phyloP scores from a whole-genome alignment of 2,888 invertebrate species.

The Nomada ferruginata region DNA sequence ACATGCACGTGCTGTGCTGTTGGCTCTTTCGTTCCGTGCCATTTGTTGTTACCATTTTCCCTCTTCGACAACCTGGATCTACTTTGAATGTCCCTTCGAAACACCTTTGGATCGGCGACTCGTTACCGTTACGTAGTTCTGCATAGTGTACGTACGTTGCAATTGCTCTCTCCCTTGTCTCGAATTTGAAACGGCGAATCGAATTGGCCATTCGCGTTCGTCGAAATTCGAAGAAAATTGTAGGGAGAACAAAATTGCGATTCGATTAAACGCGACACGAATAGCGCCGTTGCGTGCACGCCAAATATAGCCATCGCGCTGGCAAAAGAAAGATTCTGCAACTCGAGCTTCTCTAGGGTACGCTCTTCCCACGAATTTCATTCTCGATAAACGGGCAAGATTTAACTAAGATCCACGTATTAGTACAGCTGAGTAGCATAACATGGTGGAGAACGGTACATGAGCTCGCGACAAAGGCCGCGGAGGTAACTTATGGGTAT shows the following conservation, averaged over 20 bases:
- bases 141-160: no score
- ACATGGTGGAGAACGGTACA: constrained; percentile 59
- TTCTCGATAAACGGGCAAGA: constrained; percentile 47
- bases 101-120: neutral
- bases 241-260: no score
- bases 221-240: neutral
- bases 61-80: constrained; percentile 28
- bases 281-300: no score
- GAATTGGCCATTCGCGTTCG: no score
- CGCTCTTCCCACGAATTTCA: constrained; percentile 57
- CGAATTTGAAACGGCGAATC: neutral
- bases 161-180: neutral
- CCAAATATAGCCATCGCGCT: neutral
- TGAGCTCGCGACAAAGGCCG: constrained; percentile 59
- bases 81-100: constrained; percentile 33
- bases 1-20: constrained; percentile 54
- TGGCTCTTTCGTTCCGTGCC: constrained; percentile 46
- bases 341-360: constrained; percentile 11
- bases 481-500: constrained; percentile 61
- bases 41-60: constrained; percentile 43
- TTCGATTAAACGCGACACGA: no score
- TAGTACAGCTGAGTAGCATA: constrained; percentile 58
- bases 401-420: constrained; percentile 58
- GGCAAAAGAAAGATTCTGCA: neutral
- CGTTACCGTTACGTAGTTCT: constrained; percentile 23